A percentile compares a stretch with the other conserved stretches of the same genome.
Evolutionary conservation across 2,113 vertebrate genomes (phyloP).

Genomic region (Ictalurus furcatus): DNA sequence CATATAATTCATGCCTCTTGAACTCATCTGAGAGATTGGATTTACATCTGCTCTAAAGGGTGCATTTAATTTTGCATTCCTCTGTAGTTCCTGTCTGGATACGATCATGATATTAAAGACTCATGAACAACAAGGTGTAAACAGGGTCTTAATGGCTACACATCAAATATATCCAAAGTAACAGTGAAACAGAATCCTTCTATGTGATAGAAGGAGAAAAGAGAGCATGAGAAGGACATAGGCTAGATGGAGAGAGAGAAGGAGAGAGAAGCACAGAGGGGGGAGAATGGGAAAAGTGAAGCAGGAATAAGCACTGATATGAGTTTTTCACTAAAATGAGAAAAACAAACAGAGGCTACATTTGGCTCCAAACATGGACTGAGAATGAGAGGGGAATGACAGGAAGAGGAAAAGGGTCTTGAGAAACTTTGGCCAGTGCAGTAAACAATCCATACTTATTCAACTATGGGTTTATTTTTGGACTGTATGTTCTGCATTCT

Average conservation of each 20-base stretch:
- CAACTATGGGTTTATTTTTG: neutral
- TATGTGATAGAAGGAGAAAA: neutral
- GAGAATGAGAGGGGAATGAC: neutral
- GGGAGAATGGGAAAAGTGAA: neutral
- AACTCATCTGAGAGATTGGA: neutral
- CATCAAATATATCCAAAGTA: neutral
- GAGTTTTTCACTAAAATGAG: slow-evolving; percentile 19
- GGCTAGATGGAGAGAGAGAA: neutral
- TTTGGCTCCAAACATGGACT: neutral
- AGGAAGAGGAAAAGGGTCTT: neutral
- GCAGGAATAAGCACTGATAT: neutral
- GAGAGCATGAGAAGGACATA: neutral
- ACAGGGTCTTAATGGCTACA: neutral
- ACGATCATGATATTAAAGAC: neutral
- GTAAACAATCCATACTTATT: neutral
- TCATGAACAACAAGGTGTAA: neutral
- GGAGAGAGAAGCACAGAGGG: neutral
- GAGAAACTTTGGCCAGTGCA: neutral
- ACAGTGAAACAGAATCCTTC: neutral
- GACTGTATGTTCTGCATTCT: neutral
- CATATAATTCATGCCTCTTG: neutral
- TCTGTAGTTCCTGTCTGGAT: neutral
- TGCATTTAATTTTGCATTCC: neutral
- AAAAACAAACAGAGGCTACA: slow-evolving; percentile 16
- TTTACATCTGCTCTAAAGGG: neutral